Evolutionary conservation across 2,113 vertebrate genomes (phyloP), one percentile per base, ranked within the genome.

Genomic region (Mesitornis unicolor): DNA sequence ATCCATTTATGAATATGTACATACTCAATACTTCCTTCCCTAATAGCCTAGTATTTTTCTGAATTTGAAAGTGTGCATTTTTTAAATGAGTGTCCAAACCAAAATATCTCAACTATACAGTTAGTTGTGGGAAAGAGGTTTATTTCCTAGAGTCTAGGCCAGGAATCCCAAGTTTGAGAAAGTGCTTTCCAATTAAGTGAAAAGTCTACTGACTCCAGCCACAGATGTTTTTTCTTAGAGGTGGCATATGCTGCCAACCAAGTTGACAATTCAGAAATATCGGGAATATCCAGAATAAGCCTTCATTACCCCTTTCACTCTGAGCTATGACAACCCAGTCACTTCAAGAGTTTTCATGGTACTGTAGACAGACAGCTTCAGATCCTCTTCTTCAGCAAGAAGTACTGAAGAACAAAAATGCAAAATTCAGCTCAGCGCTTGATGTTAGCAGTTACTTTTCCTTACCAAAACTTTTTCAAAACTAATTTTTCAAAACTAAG

Each of bases 171-270:
- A 33, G 10, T 80, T 83, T 86, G 78, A 88, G 86, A 94, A 94
- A 96, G 79, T 67, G 12, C 10, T 93, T 94, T 86, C 79, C 80
- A 89, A 92, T 91, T 74, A 83, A 93, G 68, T 86, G 70, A 84
- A 92, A 96, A 68, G 71, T 81, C 76, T 74, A n/a, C 79, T 57
- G 79, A 63, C 43, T 95, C 29, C 82, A 90, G 47, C 25, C 47
- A 67, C 85, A 94, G 83, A 93, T 94, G 60, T 77, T 91, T 94
- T 77, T 56, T 80, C 82, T 92, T 95, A 92, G 56, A 63, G 71
- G 38, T 88, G 50, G 67, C 50, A 85, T 50, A 83, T 22, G 10
- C 78, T 67, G 67, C 75, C 87, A 94, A 59, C 38, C 18, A 70
- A 90, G 68, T 0, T 81, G 59, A 92, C 50, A 92, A 90, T 57